These are phyloP conservation scores for Taphrorychus bicolor DNA, from an alignment of 2,888 invertebrate genomes.

Conservation along the genomic window DNA sequence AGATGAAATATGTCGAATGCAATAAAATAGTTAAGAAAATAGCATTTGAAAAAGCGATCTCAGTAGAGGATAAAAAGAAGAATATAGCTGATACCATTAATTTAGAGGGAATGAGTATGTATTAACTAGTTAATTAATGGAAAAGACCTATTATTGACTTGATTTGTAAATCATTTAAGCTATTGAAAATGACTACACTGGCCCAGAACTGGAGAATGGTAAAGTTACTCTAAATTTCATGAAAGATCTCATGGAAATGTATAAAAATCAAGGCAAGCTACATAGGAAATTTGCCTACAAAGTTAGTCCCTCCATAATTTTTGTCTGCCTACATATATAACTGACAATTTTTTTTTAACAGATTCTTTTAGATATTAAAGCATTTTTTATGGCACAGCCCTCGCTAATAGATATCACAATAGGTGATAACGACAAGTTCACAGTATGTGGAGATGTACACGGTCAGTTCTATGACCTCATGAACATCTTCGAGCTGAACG, in stretches of 20 bases:
- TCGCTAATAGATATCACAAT: slow-evolving; percentile 91
- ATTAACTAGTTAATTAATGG: too few relatives aligned
- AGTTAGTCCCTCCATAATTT: too few relatives aligned
- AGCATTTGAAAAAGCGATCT: slow-evolving; percentile 96
- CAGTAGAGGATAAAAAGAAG: slow-evolving; percentile 87
- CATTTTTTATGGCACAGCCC: slow-evolving; percentile 82
- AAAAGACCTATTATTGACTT: neutral
- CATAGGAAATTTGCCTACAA: slow-evolving; percentile 98
- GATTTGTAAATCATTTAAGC: too few relatives aligned
- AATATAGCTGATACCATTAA: slow-evolving; percentile 88
- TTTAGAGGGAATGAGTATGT: slow-evolving; percentile 88
- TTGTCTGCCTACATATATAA: neutral
- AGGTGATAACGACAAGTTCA: slow-evolving; percentile 88
- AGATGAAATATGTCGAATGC: slow-evolving; percentile 90
- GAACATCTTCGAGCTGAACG: slow-evolving; percentile 97
- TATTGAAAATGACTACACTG: slow-evolving; percentile 93
- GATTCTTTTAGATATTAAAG: slow-evolving; percentile 92
- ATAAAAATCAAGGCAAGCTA: slow-evolving; percentile 89
- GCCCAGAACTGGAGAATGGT: slow-evolving; percentile 87
- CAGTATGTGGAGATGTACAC: slow-evolving; percentile 98
- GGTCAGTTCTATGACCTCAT: slow-evolving; percentile 98
- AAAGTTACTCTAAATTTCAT: slow-evolving; percentile 91
- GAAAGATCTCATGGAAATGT: slow-evolving; percentile 86
- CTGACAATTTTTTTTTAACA: slow-evolving; percentile 57
- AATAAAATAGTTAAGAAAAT: slow-evolving; percentile 93